phyloP scores from a whole-genome alignment of 92 coral and sea anemone genomes.

The Parazoanthus swiftii region DNA sequence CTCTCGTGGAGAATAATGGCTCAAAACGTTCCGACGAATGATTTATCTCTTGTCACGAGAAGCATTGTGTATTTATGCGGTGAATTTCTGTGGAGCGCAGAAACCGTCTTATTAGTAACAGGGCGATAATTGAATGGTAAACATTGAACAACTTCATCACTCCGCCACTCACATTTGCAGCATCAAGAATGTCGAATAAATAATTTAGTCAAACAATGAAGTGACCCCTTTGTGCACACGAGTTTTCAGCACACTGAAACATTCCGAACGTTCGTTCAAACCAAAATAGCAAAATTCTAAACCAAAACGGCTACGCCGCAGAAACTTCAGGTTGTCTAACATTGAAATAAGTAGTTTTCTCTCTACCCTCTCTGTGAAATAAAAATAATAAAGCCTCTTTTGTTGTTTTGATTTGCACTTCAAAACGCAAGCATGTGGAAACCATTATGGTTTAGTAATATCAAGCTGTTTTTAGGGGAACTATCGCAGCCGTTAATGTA shows the following conservation, averaged over 20 bases:
- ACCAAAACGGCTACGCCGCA: neutral
- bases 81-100: neutral
- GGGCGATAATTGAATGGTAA: conserved; percentile 14
- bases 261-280: neutral
- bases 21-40: neutral
- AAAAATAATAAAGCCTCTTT: neutral
- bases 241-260: neutral
- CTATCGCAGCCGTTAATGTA: neutral
- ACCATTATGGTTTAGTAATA: neutral
- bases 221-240: neutral
- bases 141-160: conserved; percentile 28
- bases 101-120: neutral
- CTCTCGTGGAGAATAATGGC: neutral
- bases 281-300: neutral
- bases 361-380: neutral
- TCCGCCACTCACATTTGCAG: conserved; percentile 3
- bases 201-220: neutral
- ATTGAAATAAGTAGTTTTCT: neutral
- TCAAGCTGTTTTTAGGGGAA: conserved; percentile 27
- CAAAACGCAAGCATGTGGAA: neutral
- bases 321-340: neutral
- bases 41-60: conserved; percentile 7
- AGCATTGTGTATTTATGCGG: neutral
- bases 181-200: conserved; percentile 1
- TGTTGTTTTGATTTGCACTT: conserved; percentile 1